Conservation (phyloP, 2,113 vertebrate species). For the Planiliza haematocheilus region DNA sequence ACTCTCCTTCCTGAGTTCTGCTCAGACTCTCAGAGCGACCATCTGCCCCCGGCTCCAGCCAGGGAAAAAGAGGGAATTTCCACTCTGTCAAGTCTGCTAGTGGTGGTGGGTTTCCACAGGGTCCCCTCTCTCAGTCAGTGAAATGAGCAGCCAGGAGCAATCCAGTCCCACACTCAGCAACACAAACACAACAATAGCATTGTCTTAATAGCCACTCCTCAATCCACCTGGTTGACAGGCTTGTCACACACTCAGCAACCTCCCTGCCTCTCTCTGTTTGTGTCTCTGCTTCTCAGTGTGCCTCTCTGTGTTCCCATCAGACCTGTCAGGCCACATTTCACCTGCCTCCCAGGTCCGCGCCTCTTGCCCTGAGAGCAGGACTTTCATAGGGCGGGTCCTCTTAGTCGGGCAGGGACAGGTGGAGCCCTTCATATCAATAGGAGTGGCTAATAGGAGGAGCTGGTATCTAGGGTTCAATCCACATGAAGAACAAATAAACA, state of each 20-base stretch:
- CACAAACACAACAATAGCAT: slow-evolving; percentile 49
- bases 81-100: slow-evolving; percentile 44
- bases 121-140: slow-evolving; percentile 30
- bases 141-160: slow-evolving; percentile 41
- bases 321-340: slow-evolving; percentile 84
- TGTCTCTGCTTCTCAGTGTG: slow-evolving; percentile 1
- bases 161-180: slow-evolving; percentile 35
- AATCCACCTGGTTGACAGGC: slow-evolving; percentile 63
- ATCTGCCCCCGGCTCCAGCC: slow-evolving; percentile 70
- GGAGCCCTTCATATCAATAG: slow-evolving; percentile 35
- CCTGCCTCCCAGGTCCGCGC: slow-evolving; percentile 25
- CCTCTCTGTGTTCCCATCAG: slow-evolving; percentile 68
- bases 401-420: slow-evolving; percentile 61
- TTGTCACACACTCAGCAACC: slow-evolving; percentile 57
- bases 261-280: slow-evolving; percentile 15
- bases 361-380: slow-evolving; percentile 38
- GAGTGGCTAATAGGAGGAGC: slow-evolving; percentile 37
- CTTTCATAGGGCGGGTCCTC: slow-evolving; percentile 60
- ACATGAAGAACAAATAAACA: not conserved
- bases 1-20: slow-evolving; percentile 78
- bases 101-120: slow-evolving; percentile 40
- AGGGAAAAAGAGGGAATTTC: slow-evolving; percentile 69
- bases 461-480: not conserved
- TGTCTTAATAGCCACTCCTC: slow-evolving; percentile 22
- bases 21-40: slow-evolving; percentile 70